phyloP scores from a whole-genome alignment of 1,140 invertebrate genomes.

The Zaprionus ghesquierei region DNA sequence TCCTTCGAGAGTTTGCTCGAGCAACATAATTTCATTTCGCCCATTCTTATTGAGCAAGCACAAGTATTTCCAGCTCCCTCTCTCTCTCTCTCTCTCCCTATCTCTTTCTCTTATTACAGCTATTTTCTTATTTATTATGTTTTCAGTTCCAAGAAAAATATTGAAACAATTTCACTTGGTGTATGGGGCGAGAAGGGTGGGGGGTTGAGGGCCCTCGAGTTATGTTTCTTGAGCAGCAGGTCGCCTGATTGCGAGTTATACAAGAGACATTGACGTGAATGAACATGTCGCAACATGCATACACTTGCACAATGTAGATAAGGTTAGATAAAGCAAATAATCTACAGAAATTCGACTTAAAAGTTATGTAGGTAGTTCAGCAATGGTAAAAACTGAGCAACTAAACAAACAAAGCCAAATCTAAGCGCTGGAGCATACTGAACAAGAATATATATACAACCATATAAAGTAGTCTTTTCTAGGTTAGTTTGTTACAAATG shows the following conservation, averaged over 20 bases:
- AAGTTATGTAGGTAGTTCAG: no score
- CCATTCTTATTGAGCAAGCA: constrained; percentile 10
- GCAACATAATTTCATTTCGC: constrained; percentile 25
- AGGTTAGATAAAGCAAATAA: background rate
- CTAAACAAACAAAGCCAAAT: background rate
- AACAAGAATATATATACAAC: background rate
- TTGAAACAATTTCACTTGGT: background rate
- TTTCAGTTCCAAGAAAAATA: constrained; percentile 1
- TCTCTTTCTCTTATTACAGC: background rate
- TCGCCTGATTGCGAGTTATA: background rate
- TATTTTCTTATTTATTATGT: background rate
- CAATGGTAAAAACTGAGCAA: background rate
- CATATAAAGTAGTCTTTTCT: background rate
- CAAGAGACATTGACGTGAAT: background rate
- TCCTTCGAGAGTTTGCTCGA: constrained; percentile 5
- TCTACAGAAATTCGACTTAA: no score
- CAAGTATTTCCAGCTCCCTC: constrained; percentile 8
- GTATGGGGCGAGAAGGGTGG: background rate
- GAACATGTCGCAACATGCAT: background rate
- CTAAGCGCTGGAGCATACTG: background rate
- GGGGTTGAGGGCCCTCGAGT: background rate
- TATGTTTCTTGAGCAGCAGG: background rate
- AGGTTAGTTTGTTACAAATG: no score
- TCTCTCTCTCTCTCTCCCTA: background rate
- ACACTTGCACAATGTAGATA: background rate